Conservation (phyloP, 2,113 vertebrate genomes). For the Manacus vitellinus region DNA sequence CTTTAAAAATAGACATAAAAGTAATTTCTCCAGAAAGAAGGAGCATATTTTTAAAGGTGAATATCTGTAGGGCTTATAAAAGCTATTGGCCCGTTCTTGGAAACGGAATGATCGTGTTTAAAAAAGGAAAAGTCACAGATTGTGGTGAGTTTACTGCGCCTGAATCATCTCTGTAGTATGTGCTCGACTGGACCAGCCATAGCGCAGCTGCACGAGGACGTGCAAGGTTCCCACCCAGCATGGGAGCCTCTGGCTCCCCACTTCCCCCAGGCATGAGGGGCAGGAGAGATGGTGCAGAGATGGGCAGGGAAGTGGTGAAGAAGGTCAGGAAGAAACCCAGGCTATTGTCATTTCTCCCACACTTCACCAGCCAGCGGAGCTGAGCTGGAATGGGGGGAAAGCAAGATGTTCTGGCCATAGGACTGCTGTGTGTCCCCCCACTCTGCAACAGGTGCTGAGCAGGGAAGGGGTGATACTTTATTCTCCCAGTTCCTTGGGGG, state of each 20-base stretch:
- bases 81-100: slow-evolving; percentile 12
- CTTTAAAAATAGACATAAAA: slow-evolving; percentile 63
- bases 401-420: not conserved
- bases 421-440: rapidly evolving
- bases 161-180: slow-evolving; percentile 27
- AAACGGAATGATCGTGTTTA: not conserved
- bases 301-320: not conserved
- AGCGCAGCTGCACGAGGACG: not conserved
- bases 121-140: slow-evolving; percentile 32
- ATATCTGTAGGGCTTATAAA: slow-evolving; percentile 37
- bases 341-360: not conserved
- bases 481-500: not conserved
- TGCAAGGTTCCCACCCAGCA: not conserved
- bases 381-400: not conserved
- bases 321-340: not conserved
- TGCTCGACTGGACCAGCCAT: not conserved
- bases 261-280: not conserved
- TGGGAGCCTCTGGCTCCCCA: not conserved
- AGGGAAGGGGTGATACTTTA: not conserved
- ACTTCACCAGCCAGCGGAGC: not conserved
- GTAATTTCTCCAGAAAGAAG: slow-evolving; percentile 51
- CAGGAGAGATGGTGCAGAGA: not conserved
- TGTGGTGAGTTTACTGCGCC: not conserved
- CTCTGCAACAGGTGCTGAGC: not conserved
- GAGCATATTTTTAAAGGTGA: slow-evolving; percentile 45